Percentiles rank a stretch among this genome's conserved stretches.
phyloP scores from a whole-genome alignment of 2,888 invertebrate genomes.

The Torymus tubicola region DNA sequence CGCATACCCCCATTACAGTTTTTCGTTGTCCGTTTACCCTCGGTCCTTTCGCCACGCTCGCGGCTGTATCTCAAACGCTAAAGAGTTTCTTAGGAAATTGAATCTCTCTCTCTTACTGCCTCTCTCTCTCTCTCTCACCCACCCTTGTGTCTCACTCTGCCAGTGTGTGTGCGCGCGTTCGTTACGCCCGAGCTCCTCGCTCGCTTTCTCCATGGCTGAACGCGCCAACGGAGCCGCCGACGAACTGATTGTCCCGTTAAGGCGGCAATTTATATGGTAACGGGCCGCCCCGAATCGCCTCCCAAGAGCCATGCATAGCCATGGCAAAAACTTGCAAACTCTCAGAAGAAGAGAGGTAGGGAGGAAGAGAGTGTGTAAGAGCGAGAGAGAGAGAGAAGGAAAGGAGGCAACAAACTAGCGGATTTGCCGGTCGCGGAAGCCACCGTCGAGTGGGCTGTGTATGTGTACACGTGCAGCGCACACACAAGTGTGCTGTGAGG shows the following conservation, averaged over 20 bases:
- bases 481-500: neutral
- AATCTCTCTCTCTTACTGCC: conserved; percentile 60
- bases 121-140: neutral
- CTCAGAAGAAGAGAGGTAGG: neutral
- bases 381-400: neutral
- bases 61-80: conserved; percentile 71
- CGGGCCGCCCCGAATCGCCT: conserved; percentile 67
- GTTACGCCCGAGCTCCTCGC: conserved; percentile 11
- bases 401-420: conserved; percentile 26
- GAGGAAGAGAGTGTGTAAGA: too few relatives aligned
- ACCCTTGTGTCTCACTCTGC: conserved; percentile 63
- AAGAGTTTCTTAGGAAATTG: conserved; percentile 73
- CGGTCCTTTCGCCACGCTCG: conserved; percentile 62
- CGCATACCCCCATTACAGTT: conserved; percentile 44
- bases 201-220: neutral
- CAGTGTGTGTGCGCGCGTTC: neutral
- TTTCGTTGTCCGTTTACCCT: conserved; percentile 62
- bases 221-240: conserved; percentile 7
- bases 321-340: conserved; percentile 30
- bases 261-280: conserved; percentile 75
- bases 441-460: neutral
- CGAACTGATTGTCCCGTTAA: conserved; percentile 71
- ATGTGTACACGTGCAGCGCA: neutral
- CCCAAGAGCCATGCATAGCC: conserved; percentile 68
- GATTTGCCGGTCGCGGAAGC: neutral